phyloP scores from a whole-genome alignment of 2,797 vertebrate genomes.

The Anguilla anguilla region DNA sequence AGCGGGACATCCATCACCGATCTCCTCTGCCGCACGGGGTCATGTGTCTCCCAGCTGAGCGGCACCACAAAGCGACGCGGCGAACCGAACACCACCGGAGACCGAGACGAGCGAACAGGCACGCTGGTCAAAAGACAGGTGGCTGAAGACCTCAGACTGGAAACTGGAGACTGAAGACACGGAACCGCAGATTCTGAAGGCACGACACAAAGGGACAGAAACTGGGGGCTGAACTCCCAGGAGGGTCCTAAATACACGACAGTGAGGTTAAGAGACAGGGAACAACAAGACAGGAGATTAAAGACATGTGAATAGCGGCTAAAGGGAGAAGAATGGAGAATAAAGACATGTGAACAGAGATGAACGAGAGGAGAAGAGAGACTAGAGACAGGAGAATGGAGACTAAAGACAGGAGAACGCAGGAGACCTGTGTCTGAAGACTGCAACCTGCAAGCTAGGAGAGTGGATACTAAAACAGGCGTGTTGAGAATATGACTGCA shows the following conservation, averaged over 20 bases:
- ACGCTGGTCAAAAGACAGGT: neutral
- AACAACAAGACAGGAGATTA: neutral
- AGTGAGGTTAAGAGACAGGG: neutral
- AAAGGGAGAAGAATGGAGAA: neutral
- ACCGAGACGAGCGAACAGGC: neutral
- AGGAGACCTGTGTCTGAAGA: neutral
- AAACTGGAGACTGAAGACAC: neutral
- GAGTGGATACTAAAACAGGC: neutral
- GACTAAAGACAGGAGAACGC: neutral
- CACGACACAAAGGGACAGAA: neutral
- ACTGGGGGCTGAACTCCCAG: neutral
- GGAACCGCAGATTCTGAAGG: too few relatives aligned
- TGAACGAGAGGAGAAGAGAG: neutral
- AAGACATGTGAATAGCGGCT: neutral
- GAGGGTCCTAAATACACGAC: neutral
- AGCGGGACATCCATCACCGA: neutral
- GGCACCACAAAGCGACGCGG: neutral
- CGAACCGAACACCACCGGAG: neutral
- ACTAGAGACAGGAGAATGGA: neutral
- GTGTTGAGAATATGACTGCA: neutral
- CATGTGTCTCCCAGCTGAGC: conserved; percentile 6
- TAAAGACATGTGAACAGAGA: neutral
- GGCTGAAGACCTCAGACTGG: neutral
- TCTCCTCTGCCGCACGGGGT: neutral
- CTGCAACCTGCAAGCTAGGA: neutral